Evolutionary conservation across 2,888 invertebrate species (phyloP), one percentile per base, ranked within the genome.

Genomic region (Agrypnus murinus): DNA sequence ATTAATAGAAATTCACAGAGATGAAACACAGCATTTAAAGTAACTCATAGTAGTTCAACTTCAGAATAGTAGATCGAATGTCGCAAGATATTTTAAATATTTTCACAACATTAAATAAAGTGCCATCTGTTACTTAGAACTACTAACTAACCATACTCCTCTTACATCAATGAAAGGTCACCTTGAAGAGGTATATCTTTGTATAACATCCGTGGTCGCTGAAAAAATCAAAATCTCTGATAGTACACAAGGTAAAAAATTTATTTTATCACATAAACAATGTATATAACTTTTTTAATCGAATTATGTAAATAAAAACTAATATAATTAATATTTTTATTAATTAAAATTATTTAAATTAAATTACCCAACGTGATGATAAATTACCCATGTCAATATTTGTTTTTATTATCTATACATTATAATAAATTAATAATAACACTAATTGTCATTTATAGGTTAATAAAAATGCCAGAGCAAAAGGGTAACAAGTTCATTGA

Each of bases 401-500:
- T 58, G 58, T 58, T 58, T 58, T 19, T 25, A 19, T 58, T 58
- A n/a, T n/a, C n/a, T n/a, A n/a, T n/a, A n/a, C n/a, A n/a, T n/a
- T n/a, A n/a, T n/a, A n/a, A n/a, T n/a, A 8, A 19, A 19, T 45
- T 45, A 10, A 32, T 7, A 32, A n/a, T 14, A 7, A 7, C 7
- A 3, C 9, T 19, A 10, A 15, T 50, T 50, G 1, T 25, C 32
- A 31, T 4, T 53, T 57, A 7, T 34, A 66, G 63, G 57, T 48
- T 48, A 63, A n/a, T n/a, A n/a, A 34, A 25, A 25, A 72, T 72
- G 71, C 8, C 68, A 1, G 45, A 60, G 14, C 50, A 57, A 14
- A 10, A 15, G 5, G 48, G 43, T 25, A 86, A 87, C 72, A 87
- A 85, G 79, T 95, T 95, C 84, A 93, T 95, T 80, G 93, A 93